Percentiles rank a stretch among this genome's conserved stretches.
phyloP scores from a whole-genome alignment of 1,140 invertebrate genomes.

The Pogonognathellus flavescens region DNA sequence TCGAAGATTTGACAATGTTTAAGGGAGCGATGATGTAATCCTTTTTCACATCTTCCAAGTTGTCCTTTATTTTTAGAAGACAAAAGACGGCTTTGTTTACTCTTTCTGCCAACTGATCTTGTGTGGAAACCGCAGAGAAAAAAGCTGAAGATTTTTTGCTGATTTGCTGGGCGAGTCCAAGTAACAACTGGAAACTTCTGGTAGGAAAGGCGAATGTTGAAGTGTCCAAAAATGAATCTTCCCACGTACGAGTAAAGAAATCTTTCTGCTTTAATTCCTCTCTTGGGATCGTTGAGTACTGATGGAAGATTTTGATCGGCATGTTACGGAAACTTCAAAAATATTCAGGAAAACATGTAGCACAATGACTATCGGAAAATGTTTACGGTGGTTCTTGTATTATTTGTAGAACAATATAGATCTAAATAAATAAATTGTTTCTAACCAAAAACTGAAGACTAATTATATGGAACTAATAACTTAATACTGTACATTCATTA shows the following conservation, averaged over 20 bases:
- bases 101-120: constrained; percentile 76
- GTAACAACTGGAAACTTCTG: constrained; percentile 85
- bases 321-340: too few relatives aligned
- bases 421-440: too few relatives aligned
- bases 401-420: too few relatives aligned
- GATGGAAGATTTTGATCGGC: constrained; percentile 93
- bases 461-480: too few relatives aligned
- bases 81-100: constrained; percentile 60
- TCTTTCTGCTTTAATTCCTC: constrained; percentile 83
- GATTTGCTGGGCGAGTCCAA: constrained; percentile 96
- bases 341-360: too few relatives aligned
- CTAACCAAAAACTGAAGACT: too few relatives aligned
- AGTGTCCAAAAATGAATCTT: constrained; percentile 91
- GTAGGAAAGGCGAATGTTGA: constrained; percentile 82
- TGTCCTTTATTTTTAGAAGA: constrained; percentile 69
- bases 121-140: constrained; percentile 96
- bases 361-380: too few relatives aligned
- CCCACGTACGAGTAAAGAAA: constrained; percentile 98
- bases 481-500: too few relatives aligned
- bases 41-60: constrained; percentile 79
- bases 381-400: too few relatives aligned
- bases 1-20: constrained; percentile 77
- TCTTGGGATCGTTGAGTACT: constrained; percentile 94
- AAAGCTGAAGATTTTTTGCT: too few relatives aligned
- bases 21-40: constrained; percentile 85